Base-by-base conservation (phyloP, 2,113 vertebrate genomes). In the Loxodonta africana region DNA sequence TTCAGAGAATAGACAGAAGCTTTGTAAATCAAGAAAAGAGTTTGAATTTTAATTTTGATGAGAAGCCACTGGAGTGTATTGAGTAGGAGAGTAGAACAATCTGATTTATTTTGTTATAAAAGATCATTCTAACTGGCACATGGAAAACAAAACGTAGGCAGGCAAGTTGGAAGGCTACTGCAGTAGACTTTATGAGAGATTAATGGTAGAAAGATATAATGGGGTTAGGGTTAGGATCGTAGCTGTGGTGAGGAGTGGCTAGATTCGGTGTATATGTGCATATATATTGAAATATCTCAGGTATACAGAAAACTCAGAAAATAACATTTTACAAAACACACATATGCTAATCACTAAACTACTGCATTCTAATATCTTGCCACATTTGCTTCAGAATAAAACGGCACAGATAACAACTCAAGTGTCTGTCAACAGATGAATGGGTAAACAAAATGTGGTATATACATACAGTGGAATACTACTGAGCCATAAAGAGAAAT, bases 231-330 rank as follows among this genome's bases (percentile, higher is more conserved):
- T 83, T 63, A 80, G 18, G 25, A 30, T 0, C 17, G 21, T 5
- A 30, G 51, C 63, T 51, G 53, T 2, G 30, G 63, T 63, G 11
- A 74, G 71, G 57, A 26, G 77, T 81, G 15, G 46, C 28, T n/a
- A 67, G 53, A 84, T 9, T 37, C 60, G 53, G 12, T 14, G 17
- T 3, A 5, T 41, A 4, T 60, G 3, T 81, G 23, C 8, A 44
- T 73, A 76, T 80, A 41, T 41, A 65, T 0, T 53, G 69, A 90
- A 80, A 65, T 46, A 63, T 12, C 26, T 81, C 30, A 57, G 28
- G 44, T 44, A 90, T 11, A 28, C 0, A 93, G 30, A 87, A 93
- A 69, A 77, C 44, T 78, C 25, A 92, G 88, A 87, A 91, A 74
- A 91, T 67, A 81, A 80, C n/a, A 65, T 21, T 60, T 60, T 74